Base-by-base conservation (phyloP, 2,113 vertebrate genomes). In the Paralichthys olivaceus region DNA sequence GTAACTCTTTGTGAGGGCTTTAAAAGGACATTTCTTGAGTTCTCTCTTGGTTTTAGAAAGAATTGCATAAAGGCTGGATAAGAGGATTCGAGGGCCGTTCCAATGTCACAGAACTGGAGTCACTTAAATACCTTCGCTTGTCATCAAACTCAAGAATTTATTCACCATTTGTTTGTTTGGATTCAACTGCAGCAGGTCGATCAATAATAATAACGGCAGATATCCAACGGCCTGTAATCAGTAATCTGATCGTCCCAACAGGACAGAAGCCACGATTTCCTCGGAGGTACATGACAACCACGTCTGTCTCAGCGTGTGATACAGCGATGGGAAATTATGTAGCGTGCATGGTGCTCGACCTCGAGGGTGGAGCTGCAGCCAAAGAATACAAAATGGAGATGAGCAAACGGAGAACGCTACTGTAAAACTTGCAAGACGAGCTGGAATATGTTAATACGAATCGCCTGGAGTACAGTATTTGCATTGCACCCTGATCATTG, bases 361-460 rank as follows among this genome's bases (percentile, higher is more conserved):
- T 57, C 53, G 7, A 32, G 26, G 56, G 45, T n/a, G 19, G 1
- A 58, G 58, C 29, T 4, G 23, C 37, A 32, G 79, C 61, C 68
- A 75, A 74, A 65, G 45, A 75, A 73, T 75, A 45, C 65, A 28
- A 66, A 75, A 64, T 74, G 73, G 68, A 83, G 84, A 88, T 59
- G 7, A 66, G 62, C 49, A 7, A 65, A 67, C n/a, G n/a, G 72
- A 65, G 40, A 81, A 23, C 1, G 2, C 4, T 3, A 19, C 56
- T 37, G 19, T 59, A 34, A 69, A 82, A 22, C 6, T 11, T 20
- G 67, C 68, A 75, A 49, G 53, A 69, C 12, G 14, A 70, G 47
- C 71, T 70, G 28, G 69, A 63, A 73, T 80, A 70, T 76, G 67
- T 60, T 79, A 76, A 80, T 69, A 22, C 14, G n/a, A 64, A 58